Base-by-base conservation (phyloP, 1,140 invertebrate genomes). In the Pomacea maculata region DNA sequence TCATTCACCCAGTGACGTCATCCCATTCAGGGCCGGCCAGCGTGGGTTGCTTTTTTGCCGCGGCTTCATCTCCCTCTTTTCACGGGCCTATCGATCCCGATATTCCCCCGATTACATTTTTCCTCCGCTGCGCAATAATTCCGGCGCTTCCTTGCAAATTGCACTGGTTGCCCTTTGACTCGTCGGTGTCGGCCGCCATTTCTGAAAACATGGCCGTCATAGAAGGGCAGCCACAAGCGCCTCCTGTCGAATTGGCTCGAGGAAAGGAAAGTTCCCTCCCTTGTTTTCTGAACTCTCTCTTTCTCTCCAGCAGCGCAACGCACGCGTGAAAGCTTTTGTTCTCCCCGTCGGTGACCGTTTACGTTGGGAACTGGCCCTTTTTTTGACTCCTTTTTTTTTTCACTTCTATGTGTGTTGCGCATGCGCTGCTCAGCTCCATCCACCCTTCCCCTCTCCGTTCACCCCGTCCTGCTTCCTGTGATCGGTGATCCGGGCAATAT, bases 91-190 rank as follows among this genome's bases (percentile, higher is more conserved):
- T 71, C 77, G 77, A 78, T 78, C 65, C 29, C 34, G 67, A 78
- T 78, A 78, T 78, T 78, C 77, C 77, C 65, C 61, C 77, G 65
- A 78, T 78, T 78, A 78, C 77, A 78, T 29, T 78, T 78, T 78
- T 68, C 77, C 77, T 52, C 65, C 65, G 65, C 67, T 71, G 77
- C 77, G 67, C 67, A 78, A 78, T 78, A 78, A 78, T 78, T 68
- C 77, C 77, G 70, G 77, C 65, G 77, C 77, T 71, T 78, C 77
- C 64, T 57, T 78, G 77, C 77, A 78, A 78, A 78, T 78, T 78
- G 77, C 77, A 78, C 77, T 71, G 77, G 52, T 17, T 78, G 77
- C 57, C 77, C 77, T 78, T 78, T 78, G 77, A 78, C 77, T 78
- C 77, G 52, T 8, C 14, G 52, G 19, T 57, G 77, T 70, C 65